These are phyloP conservation scores for Tylochromis polylepis DNA, from an alignment of 2,113 vertebrate genomes.

Conservation along the genomic window DNA sequence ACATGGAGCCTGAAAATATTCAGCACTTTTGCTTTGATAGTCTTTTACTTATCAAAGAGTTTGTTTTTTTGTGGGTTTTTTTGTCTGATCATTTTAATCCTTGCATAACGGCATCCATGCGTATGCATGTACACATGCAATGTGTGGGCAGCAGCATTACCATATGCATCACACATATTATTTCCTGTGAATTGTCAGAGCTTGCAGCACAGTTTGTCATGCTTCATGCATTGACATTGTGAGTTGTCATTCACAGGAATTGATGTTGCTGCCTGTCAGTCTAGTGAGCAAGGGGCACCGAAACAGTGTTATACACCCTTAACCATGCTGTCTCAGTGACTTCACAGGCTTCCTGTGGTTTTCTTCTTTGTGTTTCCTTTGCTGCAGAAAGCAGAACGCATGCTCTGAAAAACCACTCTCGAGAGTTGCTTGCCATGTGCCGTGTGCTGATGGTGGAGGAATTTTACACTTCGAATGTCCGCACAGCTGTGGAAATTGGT, in stretches of 20 bases:
- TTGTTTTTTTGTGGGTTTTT: no score
- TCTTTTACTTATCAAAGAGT: neutral
- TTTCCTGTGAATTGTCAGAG: neutral
- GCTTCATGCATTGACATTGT: conserved; percentile 2
- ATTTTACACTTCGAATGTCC: neutral
- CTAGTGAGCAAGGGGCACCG: neutral
- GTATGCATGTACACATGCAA: neutral
- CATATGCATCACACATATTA: conserved; percentile 9
- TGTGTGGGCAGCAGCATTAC: neutral
- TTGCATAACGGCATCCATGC: neutral
- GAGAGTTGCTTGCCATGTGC: neutral
- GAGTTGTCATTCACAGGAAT: conserved; percentile 49
- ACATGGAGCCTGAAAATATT: neutral
- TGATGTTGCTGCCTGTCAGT: conserved; percentile 39
- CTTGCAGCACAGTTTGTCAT: neutral
- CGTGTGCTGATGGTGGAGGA: neutral
- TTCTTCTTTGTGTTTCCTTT: neutral
- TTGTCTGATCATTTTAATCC: neutral
- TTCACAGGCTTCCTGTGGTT: conserved; percentile 59
- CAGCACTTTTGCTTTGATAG: neutral
- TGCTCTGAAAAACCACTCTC: neutral
- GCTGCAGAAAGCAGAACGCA: conserved; percentile 18
- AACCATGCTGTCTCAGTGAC: neutral
- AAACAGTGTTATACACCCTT: neutral
- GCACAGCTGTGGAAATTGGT: conserved; percentile 15